Conservation (phyloP, 2,797 vertebrate genomes). For the Carcharodon carcharias region DNA sequence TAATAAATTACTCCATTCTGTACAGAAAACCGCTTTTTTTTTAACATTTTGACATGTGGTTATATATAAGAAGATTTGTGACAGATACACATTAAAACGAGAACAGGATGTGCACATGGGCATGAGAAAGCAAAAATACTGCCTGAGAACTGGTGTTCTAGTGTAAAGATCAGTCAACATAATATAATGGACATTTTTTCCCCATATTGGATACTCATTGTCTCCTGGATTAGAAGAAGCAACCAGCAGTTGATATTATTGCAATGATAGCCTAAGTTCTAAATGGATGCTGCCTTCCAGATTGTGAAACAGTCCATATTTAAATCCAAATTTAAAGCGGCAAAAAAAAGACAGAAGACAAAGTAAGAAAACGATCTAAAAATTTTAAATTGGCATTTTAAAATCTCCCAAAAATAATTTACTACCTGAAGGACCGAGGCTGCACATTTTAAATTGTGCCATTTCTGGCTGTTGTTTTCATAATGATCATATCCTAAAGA, state of each 20-base stretch:
- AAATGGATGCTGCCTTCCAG: neutral
- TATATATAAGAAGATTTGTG: neutral
- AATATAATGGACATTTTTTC: neutral
- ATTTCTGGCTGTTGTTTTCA: neutral
- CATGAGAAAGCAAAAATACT: neutral
- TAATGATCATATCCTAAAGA: neutral
- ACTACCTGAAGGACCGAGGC: neutral
- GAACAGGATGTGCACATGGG: neutral
- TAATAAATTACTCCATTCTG: neutral
- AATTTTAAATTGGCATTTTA: neutral
- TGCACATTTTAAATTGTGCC: neutral
- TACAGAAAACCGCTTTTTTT: neutral
- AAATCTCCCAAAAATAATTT: neutral
- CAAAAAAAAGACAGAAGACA: neutral
- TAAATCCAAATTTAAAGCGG: neutral
- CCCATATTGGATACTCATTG: neutral
- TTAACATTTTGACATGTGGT: neutral
- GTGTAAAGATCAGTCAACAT: neutral
- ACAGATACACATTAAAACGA: neutral
- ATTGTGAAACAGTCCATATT: neutral
- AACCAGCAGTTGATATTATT: neutral
- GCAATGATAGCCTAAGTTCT: neutral
- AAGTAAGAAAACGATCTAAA: neutral
- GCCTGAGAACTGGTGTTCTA: neutral
- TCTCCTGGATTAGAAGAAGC: neutral